Conservation (phyloP, 2,797 vertebrate genomes). For the Kryptolebias ocellatus region DNA sequence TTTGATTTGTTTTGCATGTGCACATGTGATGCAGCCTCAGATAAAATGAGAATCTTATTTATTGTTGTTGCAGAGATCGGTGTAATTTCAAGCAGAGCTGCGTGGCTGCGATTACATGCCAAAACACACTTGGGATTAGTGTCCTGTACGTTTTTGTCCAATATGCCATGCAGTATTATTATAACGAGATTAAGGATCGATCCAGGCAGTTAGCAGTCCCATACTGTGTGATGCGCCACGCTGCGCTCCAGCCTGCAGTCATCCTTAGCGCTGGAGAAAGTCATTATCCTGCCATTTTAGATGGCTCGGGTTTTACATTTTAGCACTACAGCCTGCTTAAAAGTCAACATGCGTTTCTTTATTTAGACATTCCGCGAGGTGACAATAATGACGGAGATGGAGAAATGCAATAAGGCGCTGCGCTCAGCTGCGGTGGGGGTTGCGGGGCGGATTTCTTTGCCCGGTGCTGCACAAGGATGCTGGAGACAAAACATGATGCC, state of each 20-base stretch:
- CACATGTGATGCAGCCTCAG: slow-evolving; percentile 45
- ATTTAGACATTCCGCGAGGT: slow-evolving; percentile 59
- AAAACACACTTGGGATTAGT: slow-evolving; percentile 34
- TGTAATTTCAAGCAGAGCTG: slow-evolving; percentile 9
- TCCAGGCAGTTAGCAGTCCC: slow-evolving; percentile 70
- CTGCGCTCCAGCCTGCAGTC: slow-evolving; percentile 67
- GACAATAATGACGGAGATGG: slow-evolving; percentile 54
- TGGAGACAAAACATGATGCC: slow-evolving; percentile 84
- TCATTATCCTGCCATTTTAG: slow-evolving; percentile 74
- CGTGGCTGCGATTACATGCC: slow-evolving; percentile 29
- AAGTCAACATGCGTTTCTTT: too few species aligned
- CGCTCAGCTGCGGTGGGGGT: slow-evolving; percentile 45
- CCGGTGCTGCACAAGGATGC: slow-evolving; percentile 75
- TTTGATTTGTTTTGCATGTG: slow-evolving; percentile 43
- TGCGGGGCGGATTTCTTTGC: slow-evolving; percentile 54
- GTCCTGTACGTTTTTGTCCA: slow-evolving; percentile 24
- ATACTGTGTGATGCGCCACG: slow-evolving; percentile 77
- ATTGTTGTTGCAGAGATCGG: neutral
- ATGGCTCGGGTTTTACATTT: slow-evolving; percentile 26
- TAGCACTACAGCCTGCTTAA: slow-evolving; percentile 4
- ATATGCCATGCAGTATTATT: slow-evolving; percentile 46
- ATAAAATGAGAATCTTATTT: slow-evolving; percentile 27
- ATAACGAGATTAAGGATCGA: slow-evolving; percentile 75
- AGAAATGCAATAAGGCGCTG: slow-evolving; percentile 62
- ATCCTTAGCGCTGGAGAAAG: slow-evolving; percentile 55